Conservation (phyloP, 2,797 vertebrate species). For the Hipposideros larvatus region DNA sequence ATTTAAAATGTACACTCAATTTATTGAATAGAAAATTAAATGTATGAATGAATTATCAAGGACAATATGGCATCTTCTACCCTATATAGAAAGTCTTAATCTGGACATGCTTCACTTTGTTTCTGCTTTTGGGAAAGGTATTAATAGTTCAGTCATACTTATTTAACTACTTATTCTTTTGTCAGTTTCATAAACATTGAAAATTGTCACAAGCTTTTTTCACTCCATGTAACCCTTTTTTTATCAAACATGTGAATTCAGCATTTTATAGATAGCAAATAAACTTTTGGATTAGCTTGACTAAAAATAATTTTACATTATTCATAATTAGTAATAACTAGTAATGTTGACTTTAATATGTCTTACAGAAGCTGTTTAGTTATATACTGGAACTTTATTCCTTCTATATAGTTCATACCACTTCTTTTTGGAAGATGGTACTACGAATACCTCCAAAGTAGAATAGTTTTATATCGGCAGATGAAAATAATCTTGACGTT, state of each 20-base stretch:
- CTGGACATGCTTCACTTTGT: background rate
- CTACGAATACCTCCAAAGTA: background rate
- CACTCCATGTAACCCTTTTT: background rate
- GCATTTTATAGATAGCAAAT: background rate
- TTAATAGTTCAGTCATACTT: background rate
- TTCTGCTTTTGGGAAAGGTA: background rate
- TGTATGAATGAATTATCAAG: background rate
- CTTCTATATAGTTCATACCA: background rate
- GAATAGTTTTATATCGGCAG: background rate
- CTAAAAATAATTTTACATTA: background rate
- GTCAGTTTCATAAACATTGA: background rate
- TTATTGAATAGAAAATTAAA: background rate
- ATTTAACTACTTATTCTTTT: background rate
- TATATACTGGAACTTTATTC: background rate
- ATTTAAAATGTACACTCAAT: background rate
- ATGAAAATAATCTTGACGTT: background rate
- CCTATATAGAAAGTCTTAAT: background rate
- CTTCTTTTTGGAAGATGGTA: background rate
- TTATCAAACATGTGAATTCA: background rate
- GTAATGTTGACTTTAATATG: background rate
- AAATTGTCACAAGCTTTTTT: background rate
- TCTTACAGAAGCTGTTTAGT: background rate
- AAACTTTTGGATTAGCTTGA: background rate
- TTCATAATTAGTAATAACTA: constrained; percentile 7
- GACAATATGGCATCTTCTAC: background rate